Base-by-base conservation (phyloP, 2,113 vertebrate genomes). In the Sterrhoptilus dennistouni region DNA sequence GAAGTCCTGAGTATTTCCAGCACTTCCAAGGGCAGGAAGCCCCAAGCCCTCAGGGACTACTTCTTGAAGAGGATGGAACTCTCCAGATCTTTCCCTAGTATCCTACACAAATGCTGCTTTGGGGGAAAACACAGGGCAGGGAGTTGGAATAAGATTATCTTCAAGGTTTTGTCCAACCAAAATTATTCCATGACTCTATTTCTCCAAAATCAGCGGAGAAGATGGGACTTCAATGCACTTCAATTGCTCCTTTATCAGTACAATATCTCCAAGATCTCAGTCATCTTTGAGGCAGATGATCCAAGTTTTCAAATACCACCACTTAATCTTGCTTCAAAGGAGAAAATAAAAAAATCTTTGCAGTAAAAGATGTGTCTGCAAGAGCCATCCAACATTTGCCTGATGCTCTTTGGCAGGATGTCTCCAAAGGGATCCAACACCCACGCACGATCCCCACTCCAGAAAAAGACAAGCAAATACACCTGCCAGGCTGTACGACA, bases 361-460 rank as follows among this genome's bases (percentile, higher is more conserved):
- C 23, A 36, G 25, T 15, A 12, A 35, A 25, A 83, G 40, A 44
- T 18, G 20, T 3, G 1, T 64, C 75, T 89, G 54, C 47, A 44
- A 72, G 54, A 92, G 47, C 52, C 59, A 90, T 31, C 60, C 20
- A 63, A 36, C 44, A n/a, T 19, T 40, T 36, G 69, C 52, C 49
- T 89, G 93, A 78, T 71, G 83, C 47, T 94, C 27, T 14, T 35
- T 74, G 60, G 54, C 83, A 92, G 38, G 60, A 29, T 50, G 64
- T 77, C 79, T 83, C 93, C 60, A 66, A 86, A 90, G 70, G 52
- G 33, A 75, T 83, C 49, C 11, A 25, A 79, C 87, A 83, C 85
- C 72, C 74, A 63, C 53, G 13, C 25, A 11, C 0, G 5, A 64
- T 65, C 42, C 63, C 68, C 44, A 8, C 79, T 93, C 82, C 64